Base-by-base conservation (phyloP, 2,888 invertebrate genomes). In the Toxonevra muliebris region DNA sequence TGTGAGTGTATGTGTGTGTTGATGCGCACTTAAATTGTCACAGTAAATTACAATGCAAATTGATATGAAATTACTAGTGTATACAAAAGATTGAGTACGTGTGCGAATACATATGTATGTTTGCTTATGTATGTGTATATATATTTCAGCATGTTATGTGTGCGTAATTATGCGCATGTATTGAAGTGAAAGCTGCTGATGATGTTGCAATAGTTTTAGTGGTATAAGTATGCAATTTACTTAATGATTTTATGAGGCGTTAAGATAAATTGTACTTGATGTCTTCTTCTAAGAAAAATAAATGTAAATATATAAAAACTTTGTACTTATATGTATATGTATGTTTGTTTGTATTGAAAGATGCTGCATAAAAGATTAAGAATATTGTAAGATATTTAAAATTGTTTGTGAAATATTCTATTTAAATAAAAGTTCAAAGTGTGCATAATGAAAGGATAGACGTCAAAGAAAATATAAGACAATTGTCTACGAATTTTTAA, bases 11-110 rank as follows among this genome's bases (percentile, higher is more conserved):
- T 48, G 13, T 4, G 15, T 48, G 63, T 57, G 63, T 40, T 60
- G 53, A 30, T 70, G 52, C 41, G 30, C 55, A 65, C 68, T 69
- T 63, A 69, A 73, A 66, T 68, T 68, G 66, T 71, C 70, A 65
- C 64, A 68, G 53, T 62, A 67, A 69, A 71, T 71, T 69, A 63
- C 65, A 65, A 69, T 66, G 66, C 66, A 68, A 73, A 67, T 66
- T 69, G 68, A 69, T 71, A 66, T 71, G 40, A 69, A 65, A 68
- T 40, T 19, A 54, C 42, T 60, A 15, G 53, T 58, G 61, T 54
- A 20, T 62, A 30, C 54, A 65, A 42, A 41, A 45, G 12, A 13
- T 48, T 52, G 20, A 40, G 45, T 55, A 15, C 41, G 57, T 20
- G 7, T n/a, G n/a, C 41, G 5, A 45, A 55, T 48, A 20, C 19